Conservation (phyloP, 2,113 vertebrate genomes). For the Illadopsis cleaveri region DNA sequence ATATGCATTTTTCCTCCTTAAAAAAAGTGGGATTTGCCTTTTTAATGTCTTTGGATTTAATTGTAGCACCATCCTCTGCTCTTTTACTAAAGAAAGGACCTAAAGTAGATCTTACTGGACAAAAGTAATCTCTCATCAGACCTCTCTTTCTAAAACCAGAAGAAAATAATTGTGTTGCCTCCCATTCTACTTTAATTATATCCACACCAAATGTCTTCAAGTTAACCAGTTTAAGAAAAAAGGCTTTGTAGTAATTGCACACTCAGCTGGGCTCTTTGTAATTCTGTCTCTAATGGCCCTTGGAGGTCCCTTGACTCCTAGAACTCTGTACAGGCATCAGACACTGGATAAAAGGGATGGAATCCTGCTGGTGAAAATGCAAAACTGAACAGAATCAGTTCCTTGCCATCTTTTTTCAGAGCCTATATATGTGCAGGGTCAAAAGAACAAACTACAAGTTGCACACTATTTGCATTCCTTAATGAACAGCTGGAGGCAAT, state of each 20-base stretch:
- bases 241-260: background rate
- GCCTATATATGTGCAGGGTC: background rate
- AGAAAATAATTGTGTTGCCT: background rate
- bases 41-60: background rate
- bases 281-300: background rate
- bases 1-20: background rate
- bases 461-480: conserved; percentile 29
- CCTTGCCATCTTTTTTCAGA: background rate
- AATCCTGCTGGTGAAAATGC: background rate
- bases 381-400: background rate
- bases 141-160: background rate
- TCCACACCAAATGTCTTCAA: background rate
- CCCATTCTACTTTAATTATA: background rate
- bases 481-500: conserved; percentile 51
- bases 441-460: conserved; percentile 23
- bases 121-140: background rate
- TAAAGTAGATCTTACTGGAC: background rate
- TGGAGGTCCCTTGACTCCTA: background rate
- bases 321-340: background rate
- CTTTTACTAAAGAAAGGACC: background rate
- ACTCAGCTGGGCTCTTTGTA: background rate
- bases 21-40: background rate
- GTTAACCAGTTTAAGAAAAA: background rate
- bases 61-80: background rate
- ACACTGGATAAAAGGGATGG: background rate